A percentile compares a stretch with the other conserved stretches of the same genome.
Conservation (phyloP, 2,113 vertebrate genomes). For the Macquaria australasica region DNA sequence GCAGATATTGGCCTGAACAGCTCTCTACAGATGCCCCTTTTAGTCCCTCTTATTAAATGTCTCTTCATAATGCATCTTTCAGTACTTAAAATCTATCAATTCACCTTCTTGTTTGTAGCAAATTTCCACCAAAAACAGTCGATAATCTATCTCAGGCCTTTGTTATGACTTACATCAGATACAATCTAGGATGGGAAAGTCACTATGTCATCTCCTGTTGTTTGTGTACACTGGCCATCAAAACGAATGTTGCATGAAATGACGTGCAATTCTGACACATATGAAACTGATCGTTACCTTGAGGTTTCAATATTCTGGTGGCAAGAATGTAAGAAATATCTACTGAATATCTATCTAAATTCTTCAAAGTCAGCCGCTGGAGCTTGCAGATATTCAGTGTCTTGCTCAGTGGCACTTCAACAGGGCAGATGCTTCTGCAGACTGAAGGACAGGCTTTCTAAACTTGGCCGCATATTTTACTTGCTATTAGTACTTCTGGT, state of each 20-base stretch:
- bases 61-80: neutral
- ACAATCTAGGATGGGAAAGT: neutral
- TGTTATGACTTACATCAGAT: conserved; percentile 5
- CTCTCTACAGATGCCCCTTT: neutral
- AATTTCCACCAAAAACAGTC: neutral
- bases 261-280: conserved; percentile 31
- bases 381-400: neutral
- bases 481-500: neutral
- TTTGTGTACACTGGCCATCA: neutral
- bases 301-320: neutral
- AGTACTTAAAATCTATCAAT: neutral
- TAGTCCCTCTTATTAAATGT: neutral
- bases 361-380: neutral
- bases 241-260: neutral
- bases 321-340: neutral
- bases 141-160: neutral
- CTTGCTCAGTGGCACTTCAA: neutral
- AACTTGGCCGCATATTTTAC: neutral
- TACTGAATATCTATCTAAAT: neutral
- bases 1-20: neutral
- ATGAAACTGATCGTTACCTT: conserved; percentile 15
- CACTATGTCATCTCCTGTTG: conserved; percentile 8
- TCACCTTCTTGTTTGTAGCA: neutral
- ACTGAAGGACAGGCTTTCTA: neutral
- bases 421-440: neutral